Conservation (phyloP, 2,888 invertebrate genomes). For the Cantharis rustica region DNA sequence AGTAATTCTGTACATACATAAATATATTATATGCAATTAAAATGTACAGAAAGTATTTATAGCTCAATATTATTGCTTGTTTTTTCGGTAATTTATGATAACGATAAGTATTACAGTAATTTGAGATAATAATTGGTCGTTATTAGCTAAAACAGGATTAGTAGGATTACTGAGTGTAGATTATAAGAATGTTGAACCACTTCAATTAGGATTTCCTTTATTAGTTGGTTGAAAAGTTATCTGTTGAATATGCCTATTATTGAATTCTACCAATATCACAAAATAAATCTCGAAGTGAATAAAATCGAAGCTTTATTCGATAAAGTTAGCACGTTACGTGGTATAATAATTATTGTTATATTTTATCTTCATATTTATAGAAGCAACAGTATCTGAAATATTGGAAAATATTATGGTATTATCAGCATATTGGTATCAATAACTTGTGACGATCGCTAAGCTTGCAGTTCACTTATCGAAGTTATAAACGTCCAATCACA, state of each 20-base stretch:
- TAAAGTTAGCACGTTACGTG: neutral
- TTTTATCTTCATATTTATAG: neutral
- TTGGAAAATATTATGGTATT: constrained; percentile 3
- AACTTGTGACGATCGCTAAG: constrained; percentile 35
- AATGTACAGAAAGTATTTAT: neutral
- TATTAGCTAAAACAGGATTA: neutral
- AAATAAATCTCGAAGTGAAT: neutral
- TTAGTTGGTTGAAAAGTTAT: neutral
- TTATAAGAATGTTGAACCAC: neutral
- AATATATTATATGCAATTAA: neutral
- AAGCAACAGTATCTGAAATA: neutral
- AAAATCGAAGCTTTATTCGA: neutral
- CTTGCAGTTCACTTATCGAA: constrained; percentile 36
- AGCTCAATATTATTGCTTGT: neutral
- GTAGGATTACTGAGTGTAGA: neutral
- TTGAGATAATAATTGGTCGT: neutral
- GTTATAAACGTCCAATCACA: constrained; percentile 44
- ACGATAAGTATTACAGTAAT: neutral
- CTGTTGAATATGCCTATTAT: neutral
- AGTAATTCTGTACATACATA: too few relatives aligned
- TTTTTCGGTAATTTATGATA: neutral
- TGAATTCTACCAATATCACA: neutral
- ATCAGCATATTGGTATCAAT: constrained; percentile 34
- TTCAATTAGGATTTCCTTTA: neutral
- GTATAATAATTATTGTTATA: neutral